phyloP scores from a whole-genome alignment of 1,140 invertebrate species.

The Leguminivora glycinivorella region DNA sequence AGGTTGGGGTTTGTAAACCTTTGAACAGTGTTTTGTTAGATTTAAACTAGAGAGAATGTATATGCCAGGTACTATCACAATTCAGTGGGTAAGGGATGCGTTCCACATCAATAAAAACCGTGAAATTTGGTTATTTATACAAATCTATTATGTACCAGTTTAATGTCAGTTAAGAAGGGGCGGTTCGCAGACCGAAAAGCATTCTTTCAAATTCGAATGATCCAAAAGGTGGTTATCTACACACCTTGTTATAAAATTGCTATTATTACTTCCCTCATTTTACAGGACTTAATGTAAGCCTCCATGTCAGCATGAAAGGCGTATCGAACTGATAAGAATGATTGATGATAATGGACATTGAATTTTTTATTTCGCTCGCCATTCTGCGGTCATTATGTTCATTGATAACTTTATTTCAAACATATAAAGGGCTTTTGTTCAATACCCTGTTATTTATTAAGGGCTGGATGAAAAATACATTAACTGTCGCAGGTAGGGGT shows the following conservation, averaged over 20 bases:
- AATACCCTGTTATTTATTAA: neutral
- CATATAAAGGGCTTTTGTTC: neutral
- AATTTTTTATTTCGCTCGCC: constrained; percentile 5
- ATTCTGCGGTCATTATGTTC: neutral
- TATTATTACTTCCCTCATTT: neutral
- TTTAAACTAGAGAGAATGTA: neutral
- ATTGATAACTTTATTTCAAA: neutral
- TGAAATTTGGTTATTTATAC: neutral
- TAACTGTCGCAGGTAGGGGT: neutral
- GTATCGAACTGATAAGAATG: constrained; percentile 14
- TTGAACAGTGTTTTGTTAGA: neutral
- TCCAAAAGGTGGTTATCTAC: neutral
- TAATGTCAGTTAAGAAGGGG: neutral
- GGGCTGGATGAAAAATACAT: neutral
- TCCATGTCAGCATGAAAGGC: constrained; percentile 13
- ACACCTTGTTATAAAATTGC: neutral
- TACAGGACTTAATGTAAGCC: constrained; percentile 2
- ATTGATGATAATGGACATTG: constrained; percentile 16
- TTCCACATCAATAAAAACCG: neutral
- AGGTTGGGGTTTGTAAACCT: neutral
- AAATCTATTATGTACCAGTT: neutral
- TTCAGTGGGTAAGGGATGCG: neutral
- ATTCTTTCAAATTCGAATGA: neutral
- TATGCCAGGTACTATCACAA: constrained; percentile 4
- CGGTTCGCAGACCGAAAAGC: neutral